Evolutionary conservation across 2,888 invertebrate species (phyloP).

Genomic region (Mythimna impura): DNA sequence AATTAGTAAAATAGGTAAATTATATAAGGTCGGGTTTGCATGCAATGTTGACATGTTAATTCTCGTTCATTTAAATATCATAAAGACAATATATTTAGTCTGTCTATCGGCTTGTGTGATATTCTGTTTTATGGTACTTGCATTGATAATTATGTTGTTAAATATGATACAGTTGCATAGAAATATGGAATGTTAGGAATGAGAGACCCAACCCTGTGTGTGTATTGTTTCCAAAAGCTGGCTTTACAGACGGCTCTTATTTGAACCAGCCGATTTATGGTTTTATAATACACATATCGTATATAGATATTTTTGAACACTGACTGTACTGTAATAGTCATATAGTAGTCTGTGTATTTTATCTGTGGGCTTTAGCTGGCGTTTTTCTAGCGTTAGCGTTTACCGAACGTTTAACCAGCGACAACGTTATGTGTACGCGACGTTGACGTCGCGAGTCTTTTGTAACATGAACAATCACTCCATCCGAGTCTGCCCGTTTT

Average conservation of each 20-base stretch:
- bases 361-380: too few relatives aligned
- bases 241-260: neutral
- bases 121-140: conserved; percentile 31
- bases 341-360: too few relatives aligned
- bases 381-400: too few relatives aligned
- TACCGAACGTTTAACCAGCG: too few relatives aligned
- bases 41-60: conserved; percentile 56
- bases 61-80: conserved; percentile 52
- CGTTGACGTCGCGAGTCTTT: too few relatives aligned
- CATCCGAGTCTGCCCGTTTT: too few relatives aligned
- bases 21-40: conserved; percentile 40
- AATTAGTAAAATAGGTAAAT: conserved; percentile 31
- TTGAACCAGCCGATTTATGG: neutral
- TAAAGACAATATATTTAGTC: conserved; percentile 49
- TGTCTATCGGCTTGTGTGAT: conserved; percentile 43
- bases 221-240: conserved; percentile 27
- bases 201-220: conserved; percentile 23
- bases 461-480: too few relatives aligned
- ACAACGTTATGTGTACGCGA: too few relatives aligned
- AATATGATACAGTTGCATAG: conserved; percentile 30
- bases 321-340: too few relatives aligned
- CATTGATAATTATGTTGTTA: conserved; percentile 44
- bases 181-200: conserved; percentile 33
- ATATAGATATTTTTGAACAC: neutral
- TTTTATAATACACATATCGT: neutral